Conservation (phyloP, 2,888 invertebrate genomes). For the Scaptomyza polygonia region DNA sequence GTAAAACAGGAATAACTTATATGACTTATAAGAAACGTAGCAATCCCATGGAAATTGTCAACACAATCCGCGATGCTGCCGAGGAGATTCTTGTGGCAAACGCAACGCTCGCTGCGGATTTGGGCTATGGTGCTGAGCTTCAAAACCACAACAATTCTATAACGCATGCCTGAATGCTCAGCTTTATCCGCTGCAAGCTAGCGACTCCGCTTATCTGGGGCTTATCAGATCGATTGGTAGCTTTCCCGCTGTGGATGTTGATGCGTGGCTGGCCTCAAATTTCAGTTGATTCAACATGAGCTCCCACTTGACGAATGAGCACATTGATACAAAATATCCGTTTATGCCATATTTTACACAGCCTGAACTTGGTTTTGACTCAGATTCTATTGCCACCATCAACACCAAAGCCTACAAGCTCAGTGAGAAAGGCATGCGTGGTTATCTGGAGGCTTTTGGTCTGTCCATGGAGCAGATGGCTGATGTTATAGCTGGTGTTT, state of each 20-base stretch:
- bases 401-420: conserved; percentile 71
- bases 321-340: conserved; percentile 64
- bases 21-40: conserved; percentile 78
- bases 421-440: conserved; percentile 75
- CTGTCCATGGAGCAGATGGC: conserved; percentile 57
- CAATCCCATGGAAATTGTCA: conserved; percentile 74
- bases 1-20: conserved; percentile 60
- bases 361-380: conserved; percentile 80
- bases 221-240: conserved; percentile 80
- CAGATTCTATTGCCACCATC: conserved; percentile 75
- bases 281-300: conserved; percentile 83
- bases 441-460: conserved; percentile 68
- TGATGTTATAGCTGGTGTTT: conserved; percentile 63
- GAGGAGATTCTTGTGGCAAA: conserved; percentile 54
- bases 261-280: conserved; percentile 66
- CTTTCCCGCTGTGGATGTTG: conserved; percentile 80
- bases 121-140: conserved; percentile 69
- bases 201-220: conserved; percentile 71
- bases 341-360: conserved; percentile 76
- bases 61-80: conserved; percentile 55
- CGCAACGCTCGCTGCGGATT: conserved; percentile 37
- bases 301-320: conserved; percentile 76
- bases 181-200: conserved; percentile 69
- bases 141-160: conserved; percentile 71
- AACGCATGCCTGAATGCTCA: conserved; percentile 71